phyloP scores from a whole-genome alignment of 2,113 vertebrate species.

The Poeciliopsis prolifica region DNA sequence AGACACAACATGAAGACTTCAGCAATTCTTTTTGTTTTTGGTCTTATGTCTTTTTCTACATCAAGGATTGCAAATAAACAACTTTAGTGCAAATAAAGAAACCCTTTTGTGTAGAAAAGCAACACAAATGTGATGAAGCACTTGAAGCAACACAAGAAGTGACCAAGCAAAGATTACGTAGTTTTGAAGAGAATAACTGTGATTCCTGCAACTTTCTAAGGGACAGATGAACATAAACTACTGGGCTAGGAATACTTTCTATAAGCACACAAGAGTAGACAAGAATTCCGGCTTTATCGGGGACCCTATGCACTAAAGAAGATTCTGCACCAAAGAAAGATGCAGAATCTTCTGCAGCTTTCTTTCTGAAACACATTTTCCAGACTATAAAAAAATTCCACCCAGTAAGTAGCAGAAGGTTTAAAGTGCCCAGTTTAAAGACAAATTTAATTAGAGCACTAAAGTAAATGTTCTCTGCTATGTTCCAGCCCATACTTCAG shows the following conservation, averaged over 20 bases:
- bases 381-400: neutral
- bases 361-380: neutral
- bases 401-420: neutral
- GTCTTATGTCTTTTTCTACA: neutral
- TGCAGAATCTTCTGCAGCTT: too few relatives aligned
- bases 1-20: too few relatives aligned
- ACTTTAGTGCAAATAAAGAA: neutral
- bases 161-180: too few relatives aligned
- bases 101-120: neutral
- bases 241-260: neutral
- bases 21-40: neutral
- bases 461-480: conserved; percentile 1
- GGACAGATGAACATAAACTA: neutral
- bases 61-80: neutral
- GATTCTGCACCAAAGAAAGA: neutral
- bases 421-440: neutral
- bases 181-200: too few relatives aligned
- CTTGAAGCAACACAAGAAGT: too few relatives aligned
- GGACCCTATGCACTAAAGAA: neutral
- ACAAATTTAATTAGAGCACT: neutral
- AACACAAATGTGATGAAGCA: neutral
- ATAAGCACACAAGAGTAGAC: neutral
- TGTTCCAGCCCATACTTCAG: neutral
- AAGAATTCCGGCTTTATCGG: neutral
- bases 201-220: neutral